Base-by-base conservation (phyloP, 2,797 vertebrate species). In the Lateolabrax maculatus region DNA sequence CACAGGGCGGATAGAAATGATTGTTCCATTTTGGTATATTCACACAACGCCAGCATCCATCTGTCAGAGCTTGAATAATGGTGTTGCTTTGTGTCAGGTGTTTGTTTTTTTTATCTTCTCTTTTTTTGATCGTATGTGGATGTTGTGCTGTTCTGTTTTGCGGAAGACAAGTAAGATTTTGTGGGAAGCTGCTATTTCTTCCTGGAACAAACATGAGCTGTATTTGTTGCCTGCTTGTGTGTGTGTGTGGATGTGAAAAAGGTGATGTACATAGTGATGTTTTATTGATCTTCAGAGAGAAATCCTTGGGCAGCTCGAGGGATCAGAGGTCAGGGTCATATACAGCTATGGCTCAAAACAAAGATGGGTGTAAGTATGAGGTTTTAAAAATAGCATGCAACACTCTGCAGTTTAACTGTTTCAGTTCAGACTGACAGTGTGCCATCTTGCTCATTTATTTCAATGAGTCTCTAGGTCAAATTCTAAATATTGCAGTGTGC, bases 1-100 rank as follows among this genome's bases (percentile, higher is more conserved):
- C 75, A 19, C 57, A 11, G 51, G n/a, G 56, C 65, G 70, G 77
- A 90, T 78, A 27, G 77, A 73, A 82, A 77, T 81, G 57, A 88
- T 88, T 77, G 57, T 64, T 83, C 62, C 71, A 36, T 64, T 6
- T 37, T 48, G 46, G 52, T 74, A 1, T 41, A 49, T 74, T 80
- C 44, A 27, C 57, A 67, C 27, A 39, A 68, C 21, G 51, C 46
- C 76, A 44, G 57, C 52, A 29, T 74, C 84, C 36, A 48, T 87
- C 79, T 79, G 74, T 77, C 71, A 43, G 43, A 41, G 29, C 46
- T 34, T 27, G 53, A 70, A 53, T 34, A 55, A 62, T 39, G 37
- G 56, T 21, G 23, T 60, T 51, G 75, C 75, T 67, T 61, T 75
- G 55, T 25, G 44, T 61, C 23, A 10, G 12, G 25, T 43, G 60